Percentiles rank a stretch among this genome's conserved stretches.
Evolutionary conservation across 2,113 vertebrate species (phyloP).

Genomic region (Menura novaehollandiae): DNA sequence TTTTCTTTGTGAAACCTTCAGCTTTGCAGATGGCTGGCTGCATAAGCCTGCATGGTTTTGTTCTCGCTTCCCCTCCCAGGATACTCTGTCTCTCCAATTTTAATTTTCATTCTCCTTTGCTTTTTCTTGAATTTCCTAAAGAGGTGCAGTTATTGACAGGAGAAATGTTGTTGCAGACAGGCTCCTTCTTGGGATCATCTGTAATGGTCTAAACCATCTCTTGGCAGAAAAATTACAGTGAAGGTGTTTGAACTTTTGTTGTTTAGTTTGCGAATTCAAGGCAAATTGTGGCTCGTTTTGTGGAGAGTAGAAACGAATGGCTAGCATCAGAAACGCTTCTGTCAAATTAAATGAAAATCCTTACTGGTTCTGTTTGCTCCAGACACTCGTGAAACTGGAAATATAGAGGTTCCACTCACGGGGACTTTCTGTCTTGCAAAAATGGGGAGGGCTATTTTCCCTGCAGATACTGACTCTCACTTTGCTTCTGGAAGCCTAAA

Average conservation of each 20-base stretch:
- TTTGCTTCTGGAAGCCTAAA: neutral
- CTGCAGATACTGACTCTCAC: neutral
- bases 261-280: neutral
- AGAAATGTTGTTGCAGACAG: neutral
- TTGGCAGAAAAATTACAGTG: neutral
- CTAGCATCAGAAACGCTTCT: neutral
- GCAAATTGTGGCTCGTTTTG: neutral
- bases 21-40: constrained; percentile 73
- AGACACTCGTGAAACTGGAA: neutral
- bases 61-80: constrained; percentile 53
- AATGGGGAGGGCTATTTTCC: neutral
- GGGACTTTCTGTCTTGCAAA: neutral
- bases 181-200: neutral
- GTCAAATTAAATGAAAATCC: neutral
- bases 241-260: neutral
- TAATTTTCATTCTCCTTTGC: neutral
- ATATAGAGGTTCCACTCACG: neutral
- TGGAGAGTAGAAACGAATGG: neutral
- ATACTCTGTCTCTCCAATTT: neutral
- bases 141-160: neutral
- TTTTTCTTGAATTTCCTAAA: neutral
- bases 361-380: neutral
- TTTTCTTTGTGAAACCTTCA: constrained; percentile 68
- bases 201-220: neutral
- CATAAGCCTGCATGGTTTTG: constrained; percentile 63